phyloP scores from a whole-genome alignment of 2,797 vertebrate genomes.

The Gadopsis marmoratus region DNA sequence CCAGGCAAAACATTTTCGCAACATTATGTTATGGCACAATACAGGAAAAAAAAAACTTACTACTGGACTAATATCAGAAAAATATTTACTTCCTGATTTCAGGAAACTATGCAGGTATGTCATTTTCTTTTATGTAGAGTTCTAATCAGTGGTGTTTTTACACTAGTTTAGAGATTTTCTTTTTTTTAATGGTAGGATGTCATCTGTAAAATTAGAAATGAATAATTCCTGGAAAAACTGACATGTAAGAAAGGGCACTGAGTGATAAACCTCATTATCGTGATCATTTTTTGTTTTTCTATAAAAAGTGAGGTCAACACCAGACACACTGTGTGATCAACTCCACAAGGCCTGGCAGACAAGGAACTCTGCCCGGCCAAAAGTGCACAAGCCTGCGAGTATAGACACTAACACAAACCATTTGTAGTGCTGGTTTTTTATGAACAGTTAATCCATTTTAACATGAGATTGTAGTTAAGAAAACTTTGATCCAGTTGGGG shows the following conservation, averaged over 20 bases:
- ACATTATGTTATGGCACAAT: neutral
- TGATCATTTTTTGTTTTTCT: conserved; percentile 5
- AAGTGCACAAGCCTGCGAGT: conserved; percentile 41
- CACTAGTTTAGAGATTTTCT: neutral
- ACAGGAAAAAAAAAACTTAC: neutral
- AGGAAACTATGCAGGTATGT: neutral
- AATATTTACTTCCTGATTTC: neutral
- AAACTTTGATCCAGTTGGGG: conserved; percentile 67
- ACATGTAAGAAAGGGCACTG: conserved; percentile 1
- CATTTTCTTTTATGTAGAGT: neutral
- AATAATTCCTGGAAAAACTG: conserved; percentile 1
- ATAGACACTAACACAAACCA: conserved; percentile 64
- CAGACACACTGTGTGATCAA: conserved; percentile 70
- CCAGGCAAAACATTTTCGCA: conserved; percentile 10
- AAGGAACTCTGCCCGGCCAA: conserved; percentile 51
- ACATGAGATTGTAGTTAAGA: conserved; percentile 70
- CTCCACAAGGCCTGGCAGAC: conserved; percentile 72
- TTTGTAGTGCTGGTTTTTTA: conserved; percentile 69
- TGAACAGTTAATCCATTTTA: conserved; percentile 72
- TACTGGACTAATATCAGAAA: neutral
- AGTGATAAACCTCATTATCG: conserved; percentile 19
- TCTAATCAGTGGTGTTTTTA: neutral
- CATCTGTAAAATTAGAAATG: neutral
- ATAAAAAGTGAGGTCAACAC: conserved; percentile 57
- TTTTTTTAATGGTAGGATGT: neutral